A percentile compares a stretch with the other conserved stretches of the same genome.
Evolutionary conservation across 2,888 invertebrate genomes (phyloP).

Genomic region (Sepiola atlantica): DNA sequence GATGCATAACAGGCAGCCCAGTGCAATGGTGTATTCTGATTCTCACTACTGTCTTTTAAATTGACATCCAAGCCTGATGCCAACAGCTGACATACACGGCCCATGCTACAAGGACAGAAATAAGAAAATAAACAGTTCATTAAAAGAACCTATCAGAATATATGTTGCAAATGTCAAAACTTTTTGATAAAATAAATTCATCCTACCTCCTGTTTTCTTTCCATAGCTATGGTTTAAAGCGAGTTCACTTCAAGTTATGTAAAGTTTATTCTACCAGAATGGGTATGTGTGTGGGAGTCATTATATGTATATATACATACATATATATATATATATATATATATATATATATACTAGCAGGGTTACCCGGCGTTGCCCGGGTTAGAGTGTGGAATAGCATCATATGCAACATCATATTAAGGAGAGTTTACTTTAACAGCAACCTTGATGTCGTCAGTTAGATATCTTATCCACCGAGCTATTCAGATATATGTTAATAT

Average conservation of each 20-base stretch:
- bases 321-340: too few species aligned
- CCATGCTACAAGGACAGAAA: constrained; percentile 75
- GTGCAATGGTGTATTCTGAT: constrained; percentile 80
- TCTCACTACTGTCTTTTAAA: constrained; percentile 79
- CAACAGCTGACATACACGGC: constrained; percentile 78
- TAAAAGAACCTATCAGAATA: constrained; percentile 52
- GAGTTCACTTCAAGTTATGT: neutral
- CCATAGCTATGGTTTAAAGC: neutral
- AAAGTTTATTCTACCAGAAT: neutral
- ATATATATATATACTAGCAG: too few species aligned
- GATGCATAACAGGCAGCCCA: constrained; percentile 81
- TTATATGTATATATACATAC: too few species aligned
- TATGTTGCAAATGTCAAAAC: neutral
- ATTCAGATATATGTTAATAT: too few species aligned
- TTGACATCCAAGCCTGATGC: constrained; percentile 79
- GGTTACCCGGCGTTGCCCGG: too few species aligned
- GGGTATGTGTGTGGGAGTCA: too few species aligned
- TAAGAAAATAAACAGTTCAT: neutral
- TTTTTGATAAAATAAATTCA: neutral
- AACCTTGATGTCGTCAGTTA: too few species aligned
- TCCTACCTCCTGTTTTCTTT: neutral
- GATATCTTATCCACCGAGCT: too few species aligned
- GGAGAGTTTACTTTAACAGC: too few species aligned
- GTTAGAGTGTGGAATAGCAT: too few species aligned
- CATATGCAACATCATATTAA: too few species aligned